A percentile compares a stretch with the other conserved stretches of the same genome.
These are phyloP conservation scores for Xenopus laevis DNA, from an alignment of 2,113 vertebrate genomes.

Conservation along the genomic window DNA sequence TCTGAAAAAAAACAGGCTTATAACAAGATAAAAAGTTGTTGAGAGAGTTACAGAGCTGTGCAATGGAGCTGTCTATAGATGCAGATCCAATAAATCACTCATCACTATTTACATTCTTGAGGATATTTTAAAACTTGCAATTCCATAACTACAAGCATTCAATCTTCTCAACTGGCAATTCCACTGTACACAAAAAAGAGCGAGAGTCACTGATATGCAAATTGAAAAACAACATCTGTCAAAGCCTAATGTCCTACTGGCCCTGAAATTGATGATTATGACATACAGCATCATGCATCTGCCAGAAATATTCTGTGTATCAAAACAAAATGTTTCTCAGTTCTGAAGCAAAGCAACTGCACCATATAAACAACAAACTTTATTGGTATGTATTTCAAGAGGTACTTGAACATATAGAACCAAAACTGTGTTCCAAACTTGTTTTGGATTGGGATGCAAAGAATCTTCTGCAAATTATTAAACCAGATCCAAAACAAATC, in stretches of 20 bases:
- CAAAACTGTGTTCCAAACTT: too few species aligned
- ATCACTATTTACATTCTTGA: neutral
- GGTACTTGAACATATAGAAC: too few species aligned
- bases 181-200: neutral
- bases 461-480: too few species aligned
- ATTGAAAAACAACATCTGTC: constrained; percentile 3
- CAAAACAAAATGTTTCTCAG: neutral
- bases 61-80: neutral
- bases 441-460: too few species aligned
- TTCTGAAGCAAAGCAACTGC: neutral
- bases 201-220: neutral
- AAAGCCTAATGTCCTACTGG: neutral
- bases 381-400: neutral
- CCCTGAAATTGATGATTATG: constrained; percentile 3
- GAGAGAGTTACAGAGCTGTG: neutral
- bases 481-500: too few species aligned
- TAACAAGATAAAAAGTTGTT: too few species aligned
- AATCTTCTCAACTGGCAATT: constrained; percentile 1
- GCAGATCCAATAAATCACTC: neutral
- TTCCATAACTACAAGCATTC: neutral
- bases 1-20: too few species aligned
- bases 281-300: neutral
- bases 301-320: neutral
- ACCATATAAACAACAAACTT: neutral
- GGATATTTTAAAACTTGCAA: neutral